Base-by-base conservation (phyloP, 37 sponge, comb jelly and placozoan species). In the Spongia lamella region DNA sequence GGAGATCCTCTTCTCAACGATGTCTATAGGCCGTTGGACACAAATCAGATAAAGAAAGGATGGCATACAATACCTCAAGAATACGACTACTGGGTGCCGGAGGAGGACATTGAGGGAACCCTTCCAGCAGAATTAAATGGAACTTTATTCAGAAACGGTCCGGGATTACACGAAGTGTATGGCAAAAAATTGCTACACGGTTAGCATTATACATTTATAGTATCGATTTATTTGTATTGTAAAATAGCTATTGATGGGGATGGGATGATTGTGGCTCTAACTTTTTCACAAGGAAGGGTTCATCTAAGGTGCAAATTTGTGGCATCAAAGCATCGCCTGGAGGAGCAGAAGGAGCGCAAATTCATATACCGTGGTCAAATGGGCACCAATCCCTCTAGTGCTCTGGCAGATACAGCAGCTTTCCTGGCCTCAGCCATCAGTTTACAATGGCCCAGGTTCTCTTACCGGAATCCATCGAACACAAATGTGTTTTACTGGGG, bases 401-500 rank as follows among this genome's bases (percentile, higher is more conserved):
- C 81, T 15, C 47, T 91, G 21, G 80, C 51, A 31, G 92, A 87
- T 70, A 84, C 84, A 6, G 38, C 55, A 6, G 29, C 73, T 1
- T 62, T 87, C 26, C 37, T 94, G 34, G 61, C 59, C 32, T 77
- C 63, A 63, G 66, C 67, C 1, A 32, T 79, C 17, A 68, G 38
- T 7, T 49, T 88, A 24, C 56, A 58, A 53, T 72, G 53, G 82
- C 90, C 89, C 7, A 83, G 57, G 17, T 31, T 85, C 53, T 67
- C 58, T 3, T 94, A 80, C 62, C 76, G 95, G 2, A 94, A 94
- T 61, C 95, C 95, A 0, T 94, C 95, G 16, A 94, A 94, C 66
- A 94, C 95, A 21, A 90, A 87, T 49, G 95, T 94, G 2, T 94
- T 87, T 75, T 90, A 94, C 64, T 94, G 95, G 95, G 90, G 90